Evolutionary conservation across 2,113 vertebrate species (phyloP).

Genomic region (Hemiprocne comata): DNA sequence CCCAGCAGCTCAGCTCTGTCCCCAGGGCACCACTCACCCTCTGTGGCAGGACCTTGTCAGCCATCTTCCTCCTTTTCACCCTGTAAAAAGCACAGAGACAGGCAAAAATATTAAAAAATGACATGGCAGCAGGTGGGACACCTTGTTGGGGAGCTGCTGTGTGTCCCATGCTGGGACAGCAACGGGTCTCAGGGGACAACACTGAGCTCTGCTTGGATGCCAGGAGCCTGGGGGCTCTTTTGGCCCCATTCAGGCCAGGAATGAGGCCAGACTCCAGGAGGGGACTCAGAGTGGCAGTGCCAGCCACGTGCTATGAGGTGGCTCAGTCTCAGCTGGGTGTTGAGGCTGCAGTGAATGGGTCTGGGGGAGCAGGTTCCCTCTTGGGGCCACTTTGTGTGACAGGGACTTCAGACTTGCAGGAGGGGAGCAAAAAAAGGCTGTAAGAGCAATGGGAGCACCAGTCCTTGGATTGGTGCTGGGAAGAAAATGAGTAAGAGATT

Average conservation of each 20-base stretch:
- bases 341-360: neutral
- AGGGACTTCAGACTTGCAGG: neutral
- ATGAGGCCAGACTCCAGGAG: neutral
- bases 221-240: neutral
- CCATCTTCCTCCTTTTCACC: constrained; percentile 96
- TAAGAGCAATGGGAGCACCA: neutral
- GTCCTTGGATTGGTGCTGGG: neutral
- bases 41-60: constrained; percentile 97
- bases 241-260: neutral
- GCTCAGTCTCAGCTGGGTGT: neutral
- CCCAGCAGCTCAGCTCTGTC: neutral
- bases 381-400: neutral
- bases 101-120: neutral
- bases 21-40: constrained; percentile 80
- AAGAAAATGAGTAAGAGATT: neutral
- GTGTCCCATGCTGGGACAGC: neutral
- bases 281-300: neutral
- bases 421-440: neutral
- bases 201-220: rapidly evolving
- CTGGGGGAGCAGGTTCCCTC: neutral
- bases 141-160: neutral
- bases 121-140: neutral
- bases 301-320: rapidly evolving
- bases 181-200: neutral
- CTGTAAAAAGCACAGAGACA: constrained; percentile 65